A percentile compares a stretch with the other conserved stretches of the same genome.
These are phyloP conservation scores for Anabacerthia variegaticeps DNA, from an alignment of 2,797 vertebrate species.

Conservation along the genomic window DNA sequence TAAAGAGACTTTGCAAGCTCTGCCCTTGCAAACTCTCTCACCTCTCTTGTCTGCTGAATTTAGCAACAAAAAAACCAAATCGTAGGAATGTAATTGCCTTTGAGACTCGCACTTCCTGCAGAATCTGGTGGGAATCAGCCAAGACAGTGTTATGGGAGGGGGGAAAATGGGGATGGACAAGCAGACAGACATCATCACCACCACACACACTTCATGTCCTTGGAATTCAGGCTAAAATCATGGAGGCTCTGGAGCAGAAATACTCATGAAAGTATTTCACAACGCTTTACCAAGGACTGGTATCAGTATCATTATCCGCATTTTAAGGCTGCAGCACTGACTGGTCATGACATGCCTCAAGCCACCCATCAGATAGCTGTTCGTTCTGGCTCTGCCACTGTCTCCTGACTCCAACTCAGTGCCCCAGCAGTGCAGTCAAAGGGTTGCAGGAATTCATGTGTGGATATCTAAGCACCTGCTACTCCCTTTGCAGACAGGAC, in stretches of 20 bases:
- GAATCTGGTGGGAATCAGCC: neutral
- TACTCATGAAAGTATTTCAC: constrained; percentile 3
- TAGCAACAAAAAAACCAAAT: neutral
- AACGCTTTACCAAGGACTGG: neutral
- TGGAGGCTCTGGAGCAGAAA: neutral
- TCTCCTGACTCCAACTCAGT: neutral
- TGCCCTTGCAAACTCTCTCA: neutral
- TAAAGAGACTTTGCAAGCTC: neutral
- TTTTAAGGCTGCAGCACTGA: neutral
- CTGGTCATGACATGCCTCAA: neutral
- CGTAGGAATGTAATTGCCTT: neutral
- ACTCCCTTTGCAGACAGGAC: neutral
- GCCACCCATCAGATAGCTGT: neutral
- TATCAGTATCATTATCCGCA: constrained; percentile 5
- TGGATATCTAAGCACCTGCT: neutral
- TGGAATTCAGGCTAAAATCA: constrained; percentile 37
- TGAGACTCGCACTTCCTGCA: neutral
- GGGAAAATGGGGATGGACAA: neutral
- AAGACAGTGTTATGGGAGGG: neutral
- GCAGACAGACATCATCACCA: neutral
- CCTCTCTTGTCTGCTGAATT: neutral
- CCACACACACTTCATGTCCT: neutral
- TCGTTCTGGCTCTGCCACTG: neutral
- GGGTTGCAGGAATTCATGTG: neutral
- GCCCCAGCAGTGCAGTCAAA: neutral